Base-by-base conservation (phyloP, 1,140 invertebrate species). In the Drosophila rhopaloa region DNA sequence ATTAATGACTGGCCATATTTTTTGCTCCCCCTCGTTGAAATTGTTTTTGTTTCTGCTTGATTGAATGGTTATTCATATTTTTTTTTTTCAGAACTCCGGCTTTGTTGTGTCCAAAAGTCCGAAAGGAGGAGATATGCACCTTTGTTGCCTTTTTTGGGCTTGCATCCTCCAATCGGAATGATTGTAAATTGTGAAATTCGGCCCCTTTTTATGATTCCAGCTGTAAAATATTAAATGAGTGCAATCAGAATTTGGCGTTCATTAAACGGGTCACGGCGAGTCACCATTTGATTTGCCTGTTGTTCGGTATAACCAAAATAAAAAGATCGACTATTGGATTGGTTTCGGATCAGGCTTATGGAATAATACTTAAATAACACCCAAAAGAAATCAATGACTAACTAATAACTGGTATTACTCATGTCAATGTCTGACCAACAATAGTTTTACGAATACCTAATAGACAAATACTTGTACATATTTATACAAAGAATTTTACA, bases 11-110 rank as follows among this genome's bases (percentile, higher is more conserved):
- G 76, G 56, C 48, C 79, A 89, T 88, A 88, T 88, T 74, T 74
- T 75, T 56, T 75, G 32, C 47, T 46, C 44, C 37, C 70, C 41
- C 54, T 51, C 48, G 32, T 40, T 50, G n/a, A 44, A 5, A 16
- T 40, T 55, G 53, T 51, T 54, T 40, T 65, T 46, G 47, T 70
- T 75, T 75, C 46, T 16, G 72, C 40, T 83, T 88, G 83, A 88
- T 88, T 88, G 83, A 88, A 88, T 88, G 83, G 83, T 80, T 88
- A 88, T 88, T 88, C 83, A 88, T 82, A 82, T 82, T 70, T 60
- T 67, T 10, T 41, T 59, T 40, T 56, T 27, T 32, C 82, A 63
- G 66, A 63, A 79, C 59, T 37, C 44, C 48, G 61, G 62, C 71
- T 81, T 84, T 79, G 60, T 54, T 57, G 46, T 63, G 43, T 53